A percentile compares a stretch with the other conserved stretches of the same genome.
Conservation (phyloP, 23 tunicate genomes). For the Trididemnum clinides region DNA sequence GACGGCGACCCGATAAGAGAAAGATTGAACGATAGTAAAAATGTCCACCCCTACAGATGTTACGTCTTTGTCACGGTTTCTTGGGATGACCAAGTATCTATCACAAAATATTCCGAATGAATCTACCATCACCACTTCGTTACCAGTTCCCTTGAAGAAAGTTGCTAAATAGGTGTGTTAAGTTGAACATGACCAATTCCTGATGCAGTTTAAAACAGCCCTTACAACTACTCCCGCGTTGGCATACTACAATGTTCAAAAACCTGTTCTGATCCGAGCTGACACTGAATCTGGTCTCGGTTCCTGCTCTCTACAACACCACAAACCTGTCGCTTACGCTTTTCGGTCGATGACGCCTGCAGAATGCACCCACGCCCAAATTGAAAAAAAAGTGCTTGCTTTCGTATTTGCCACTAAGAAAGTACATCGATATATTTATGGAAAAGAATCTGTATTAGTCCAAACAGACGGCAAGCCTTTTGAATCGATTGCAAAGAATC, state of each 20-base stretch:
- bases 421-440: background rate
- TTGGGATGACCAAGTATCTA: constrained; percentile 26
- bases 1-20: constrained; percentile 8
- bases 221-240: background rate
- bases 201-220: background rate
- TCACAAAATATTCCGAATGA: background rate
- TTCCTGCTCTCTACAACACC: no score
- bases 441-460: background rate
- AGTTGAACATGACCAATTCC: background rate
- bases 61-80: background rate
- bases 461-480: constrained; percentile 51
- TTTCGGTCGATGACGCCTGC: background rate
- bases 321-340: no score
- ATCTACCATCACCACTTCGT: background rate
- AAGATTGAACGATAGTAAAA: background rate
- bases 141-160: background rate
- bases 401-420: background rate
- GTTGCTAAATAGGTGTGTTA: background rate
- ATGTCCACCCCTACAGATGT: no score
- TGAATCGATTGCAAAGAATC: constrained; percentile 10
- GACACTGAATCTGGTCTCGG: no score
- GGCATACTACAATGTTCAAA: background rate
- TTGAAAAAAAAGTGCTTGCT: background rate
- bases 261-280: constrained; percentile 1
- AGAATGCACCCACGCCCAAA: background rate